These are phyloP conservation scores for Dicerorhinus sumatrensis DNA, from an alignment of 2,113 vertebrate species.

Conservation along the genomic window DNA sequence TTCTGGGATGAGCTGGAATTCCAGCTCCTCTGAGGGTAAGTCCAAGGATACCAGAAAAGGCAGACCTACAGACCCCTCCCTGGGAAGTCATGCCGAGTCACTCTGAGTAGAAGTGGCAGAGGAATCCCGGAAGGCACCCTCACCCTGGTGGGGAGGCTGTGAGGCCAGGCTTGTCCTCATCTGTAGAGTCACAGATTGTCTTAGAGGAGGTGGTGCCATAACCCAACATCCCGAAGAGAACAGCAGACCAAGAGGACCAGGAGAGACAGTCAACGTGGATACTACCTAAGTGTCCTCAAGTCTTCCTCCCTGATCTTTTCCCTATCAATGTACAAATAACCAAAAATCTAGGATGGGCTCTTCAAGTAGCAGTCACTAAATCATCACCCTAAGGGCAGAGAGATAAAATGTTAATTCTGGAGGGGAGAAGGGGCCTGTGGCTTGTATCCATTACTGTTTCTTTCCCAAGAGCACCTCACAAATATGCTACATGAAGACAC, in stretches of 20 bases:
- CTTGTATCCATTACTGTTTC: neutral
- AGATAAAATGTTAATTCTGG: neutral
- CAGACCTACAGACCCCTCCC: neutral
- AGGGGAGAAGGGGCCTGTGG: rapidly evolving
- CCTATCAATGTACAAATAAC: neutral
- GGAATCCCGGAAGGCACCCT: neutral
- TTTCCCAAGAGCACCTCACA: neutral
- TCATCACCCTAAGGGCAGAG: neutral
- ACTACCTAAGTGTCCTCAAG: neutral
- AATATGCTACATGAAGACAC: neutral
- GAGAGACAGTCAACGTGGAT: neutral
- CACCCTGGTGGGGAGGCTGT: neutral
- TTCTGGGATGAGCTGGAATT: neutral
- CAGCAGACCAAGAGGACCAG: neutral
- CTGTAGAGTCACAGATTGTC: neutral
- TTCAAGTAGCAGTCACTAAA: neutral
- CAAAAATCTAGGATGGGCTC: neutral
- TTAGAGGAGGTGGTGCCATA: neutral
- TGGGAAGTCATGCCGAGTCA: no score
- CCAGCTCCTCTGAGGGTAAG: neutral
- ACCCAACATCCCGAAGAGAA: neutral
- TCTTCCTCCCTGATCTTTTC: neutral
- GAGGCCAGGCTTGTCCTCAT: neutral
- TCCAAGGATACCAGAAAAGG: neutral
- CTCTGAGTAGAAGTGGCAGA: neutral